Percentiles rank a stretch among this genome's conserved stretches.
These are phyloP conservation scores for Chionodraco myersi DNA, from an alignment of 2,113 vertebrate species.

Conservation along the genomic window DNA sequence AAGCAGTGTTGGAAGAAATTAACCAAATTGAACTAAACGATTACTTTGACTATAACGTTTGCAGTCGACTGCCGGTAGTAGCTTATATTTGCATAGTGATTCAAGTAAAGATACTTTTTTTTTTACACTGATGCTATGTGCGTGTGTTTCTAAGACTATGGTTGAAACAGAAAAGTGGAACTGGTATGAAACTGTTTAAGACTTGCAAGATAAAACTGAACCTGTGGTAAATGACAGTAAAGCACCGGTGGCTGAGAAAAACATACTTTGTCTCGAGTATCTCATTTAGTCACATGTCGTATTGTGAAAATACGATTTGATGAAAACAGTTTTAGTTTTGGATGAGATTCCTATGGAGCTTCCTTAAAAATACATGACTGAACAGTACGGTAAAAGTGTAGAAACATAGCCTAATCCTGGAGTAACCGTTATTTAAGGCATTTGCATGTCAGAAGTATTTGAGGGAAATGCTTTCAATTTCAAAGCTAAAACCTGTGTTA, in stretches of 20 bases:
- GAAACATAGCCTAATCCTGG: not conserved
- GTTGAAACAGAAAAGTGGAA: constrained; percentile 71
- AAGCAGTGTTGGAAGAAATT: too few relatives aligned
- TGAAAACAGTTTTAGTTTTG: not conserved
- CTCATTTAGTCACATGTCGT: too few relatives aligned
- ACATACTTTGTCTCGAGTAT: not conserved
- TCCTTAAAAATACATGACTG: not conserved
- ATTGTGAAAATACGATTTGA: too few relatives aligned
- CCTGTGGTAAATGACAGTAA: not conserved
- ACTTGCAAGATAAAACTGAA: constrained; percentile 25
- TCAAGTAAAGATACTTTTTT: too few relatives aligned
- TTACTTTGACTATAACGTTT: too few relatives aligned
- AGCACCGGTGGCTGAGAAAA: not conserved
- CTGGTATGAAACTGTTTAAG: constrained; percentile 23
- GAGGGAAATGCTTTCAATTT: not conserved
- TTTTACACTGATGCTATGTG: not conserved
- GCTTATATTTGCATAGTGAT: too few relatives aligned
- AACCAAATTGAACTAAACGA: too few relatives aligned
- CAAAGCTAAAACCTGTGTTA: not conserved
- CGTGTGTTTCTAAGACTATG: constrained; percentile 22
- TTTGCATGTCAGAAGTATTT: not conserved
- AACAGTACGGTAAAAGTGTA: not conserved
- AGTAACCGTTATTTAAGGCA: not conserved
- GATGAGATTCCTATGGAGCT: not conserved
- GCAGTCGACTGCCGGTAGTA: too few relatives aligned